phyloP scores from a whole-genome alignment of 2,113 vertebrate genomes.

The Cyprinus carpio region DNA sequence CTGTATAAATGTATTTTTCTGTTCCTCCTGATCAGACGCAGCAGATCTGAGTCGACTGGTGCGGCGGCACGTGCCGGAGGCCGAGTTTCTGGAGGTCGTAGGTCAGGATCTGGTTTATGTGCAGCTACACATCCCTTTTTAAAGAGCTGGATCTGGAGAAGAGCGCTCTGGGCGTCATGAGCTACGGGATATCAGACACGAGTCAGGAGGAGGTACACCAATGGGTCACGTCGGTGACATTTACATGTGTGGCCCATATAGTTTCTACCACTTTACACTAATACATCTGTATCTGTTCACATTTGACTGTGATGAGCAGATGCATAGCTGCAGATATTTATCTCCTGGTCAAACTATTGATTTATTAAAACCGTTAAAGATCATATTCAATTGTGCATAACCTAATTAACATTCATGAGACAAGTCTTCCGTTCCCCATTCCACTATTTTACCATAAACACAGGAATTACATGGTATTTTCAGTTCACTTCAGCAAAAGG shows the following conservation, averaged over 20 bases:
- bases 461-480: not conserved
- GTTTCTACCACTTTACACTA: not conserved
- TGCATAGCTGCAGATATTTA: not conserved
- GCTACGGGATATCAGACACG: slow-evolving; percentile 94
- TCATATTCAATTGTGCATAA: not conserved
- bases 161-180: slow-evolving; percentile 86
- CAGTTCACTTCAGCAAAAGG: not conserved
- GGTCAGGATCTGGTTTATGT: slow-evolving; percentile 94
- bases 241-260: not conserved
- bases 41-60: slow-evolving; percentile 66
- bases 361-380: not conserved
- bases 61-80: slow-evolving; percentile 81
- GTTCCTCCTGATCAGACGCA: slow-evolving; percentile 55
- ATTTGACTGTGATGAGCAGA: not conserved
- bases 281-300: not conserved
- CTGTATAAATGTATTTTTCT: not conserved
- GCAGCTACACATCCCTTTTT: slow-evolving; percentile 88
- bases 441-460: not conserved
- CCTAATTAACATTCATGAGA: not conserved
- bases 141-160: slow-evolving; percentile 88
- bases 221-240: not conserved
- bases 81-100: slow-evolving; percentile 89
- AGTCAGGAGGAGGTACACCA: slow-evolving; percentile 90
- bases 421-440: not conserved
- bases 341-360: not conserved